Conservation (phyloP, 1,140 invertebrate species). For the Thereuonema tuberculata region DNA sequence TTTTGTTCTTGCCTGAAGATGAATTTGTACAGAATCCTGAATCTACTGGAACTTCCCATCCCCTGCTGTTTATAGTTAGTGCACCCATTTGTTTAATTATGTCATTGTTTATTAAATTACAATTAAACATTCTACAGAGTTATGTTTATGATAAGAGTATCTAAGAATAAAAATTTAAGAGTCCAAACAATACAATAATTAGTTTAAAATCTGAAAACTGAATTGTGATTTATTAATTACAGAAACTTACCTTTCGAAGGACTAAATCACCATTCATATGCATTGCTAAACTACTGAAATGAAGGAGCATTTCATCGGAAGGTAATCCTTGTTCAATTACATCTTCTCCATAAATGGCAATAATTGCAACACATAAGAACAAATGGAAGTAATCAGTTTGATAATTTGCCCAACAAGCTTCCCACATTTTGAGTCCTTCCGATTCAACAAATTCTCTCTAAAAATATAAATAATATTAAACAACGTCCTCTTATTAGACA, state of each 20-base stretch:
- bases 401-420: constrained; percentile 87
- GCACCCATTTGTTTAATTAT: too few species aligned
- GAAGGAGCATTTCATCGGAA: constrained; percentile 82
- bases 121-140: too few species aligned
- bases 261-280: constrained; percentile 90
- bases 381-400: constrained; percentile 85
- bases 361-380: constrained; percentile 78
- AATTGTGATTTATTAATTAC: too few species aligned
- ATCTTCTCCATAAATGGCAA: constrained; percentile 74
- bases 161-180: too few species aligned
- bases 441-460: constrained; percentile 78
- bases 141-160: too few species aligned
- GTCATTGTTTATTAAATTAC: too few species aligned
- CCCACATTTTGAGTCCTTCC: constrained; percentile 78
- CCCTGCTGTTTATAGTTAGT: too few species aligned
- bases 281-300: constrained; percentile 88
- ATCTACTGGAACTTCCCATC: too few species aligned
- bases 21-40: too few species aligned
- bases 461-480: constrained; percentile 41
- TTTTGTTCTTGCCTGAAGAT: too few species aligned
- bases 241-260: constrained; percentile 57
- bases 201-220: constrained; percentile 2
- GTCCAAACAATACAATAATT: background rate
- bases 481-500: background rate
- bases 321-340: constrained; percentile 75